A percentile compares a stretch with the other conserved stretches of the same genome.
Conservation (phyloP, 2,797 vertebrate genomes). For the Enteromius radiatus region DNA sequence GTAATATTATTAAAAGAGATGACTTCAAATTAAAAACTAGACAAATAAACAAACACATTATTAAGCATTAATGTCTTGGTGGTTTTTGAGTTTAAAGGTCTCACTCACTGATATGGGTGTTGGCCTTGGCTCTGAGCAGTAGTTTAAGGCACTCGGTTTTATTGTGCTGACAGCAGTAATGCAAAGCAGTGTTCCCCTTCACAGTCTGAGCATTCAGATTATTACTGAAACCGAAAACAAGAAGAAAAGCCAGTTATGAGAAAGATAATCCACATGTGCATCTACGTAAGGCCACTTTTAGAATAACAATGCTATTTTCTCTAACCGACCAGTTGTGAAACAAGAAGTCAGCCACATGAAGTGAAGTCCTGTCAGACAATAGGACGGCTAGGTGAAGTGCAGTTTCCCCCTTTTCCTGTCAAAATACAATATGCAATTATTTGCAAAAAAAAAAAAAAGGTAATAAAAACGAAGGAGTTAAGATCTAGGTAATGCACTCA, state of each 20-base stretch:
- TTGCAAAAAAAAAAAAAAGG: background rate
- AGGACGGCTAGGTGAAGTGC: constrained; percentile 84
- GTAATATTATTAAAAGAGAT: background rate
- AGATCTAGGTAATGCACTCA: background rate
- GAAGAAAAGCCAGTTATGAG: background rate
- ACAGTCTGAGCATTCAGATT: constrained; percentile 76
- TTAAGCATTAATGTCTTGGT: background rate
- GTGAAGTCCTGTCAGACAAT: constrained; percentile 81
- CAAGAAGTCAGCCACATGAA: constrained; percentile 87
- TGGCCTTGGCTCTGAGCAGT: constrained; percentile 83
- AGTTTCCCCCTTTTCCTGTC: constrained; percentile 84
- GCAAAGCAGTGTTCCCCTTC: constrained; percentile 81
- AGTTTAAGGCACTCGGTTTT: constrained; percentile 85
- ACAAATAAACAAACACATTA: background rate
- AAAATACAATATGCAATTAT: constrained; percentile 27
- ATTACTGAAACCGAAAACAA: constrained; percentile 64
- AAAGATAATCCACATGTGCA: background rate
- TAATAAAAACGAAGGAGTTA: background rate
- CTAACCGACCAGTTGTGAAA: constrained; percentile 80
- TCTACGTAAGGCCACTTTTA: background rate
- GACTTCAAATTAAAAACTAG: constrained; percentile 19
- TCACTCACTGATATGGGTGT: constrained; percentile 78
- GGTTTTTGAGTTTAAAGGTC: background rate
- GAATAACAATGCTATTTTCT: background rate
- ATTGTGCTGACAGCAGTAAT: constrained; percentile 86